Base-by-base conservation (phyloP, 2,888 invertebrate genomes). In the Alcis repandata region DNA sequence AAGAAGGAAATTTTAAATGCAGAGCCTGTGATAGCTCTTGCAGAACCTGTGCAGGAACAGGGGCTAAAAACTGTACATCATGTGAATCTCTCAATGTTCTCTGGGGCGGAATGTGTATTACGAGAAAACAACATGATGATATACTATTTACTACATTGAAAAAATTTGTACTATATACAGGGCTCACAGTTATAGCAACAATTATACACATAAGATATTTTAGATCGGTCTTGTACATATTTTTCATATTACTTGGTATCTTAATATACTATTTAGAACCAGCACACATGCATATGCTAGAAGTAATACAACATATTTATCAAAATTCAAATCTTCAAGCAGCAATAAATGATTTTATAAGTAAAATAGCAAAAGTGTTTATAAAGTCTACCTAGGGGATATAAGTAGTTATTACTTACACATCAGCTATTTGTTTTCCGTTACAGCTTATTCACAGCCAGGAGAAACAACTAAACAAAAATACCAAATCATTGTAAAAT, bases 1-100 rank as follows among this genome's bases (percentile, higher is more conserved):
- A 94, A 64, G 97, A 97, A 76, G 98, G 99, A 11, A 96, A 97
- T 1, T 97, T 95, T 83, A 88, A 90, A 22, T 98, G 98, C 88
- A 90, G 96, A 78, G 95, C 94, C 68, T 99, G 99, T 92, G 97
- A 98, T 87, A 94, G 91, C 73, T 95, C 98, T 1, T 99, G 98
- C 84, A 92, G 94, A 68, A 96, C 96, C 3, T 99, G 99, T 85
- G 94, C 92, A 33, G 98, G 98, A 2, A 96, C 96, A 86, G 98
- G 98, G 0, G 95, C 97, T 15, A 96, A 97, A 80, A 97, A 97
- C 95, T 99, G 98, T 87, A 94, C 94, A 57, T 92, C 95, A 75
- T 99, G 99, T 93, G 95, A 96, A 43, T 17, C 73, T 1, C 67
- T 67, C 48, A 66, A 82, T 67, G 73, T 82, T 0, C 68, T 90